Evolutionary conservation across 2,113 vertebrate species (phyloP).

Genomic region (Chinchilla lanigera): DNA sequence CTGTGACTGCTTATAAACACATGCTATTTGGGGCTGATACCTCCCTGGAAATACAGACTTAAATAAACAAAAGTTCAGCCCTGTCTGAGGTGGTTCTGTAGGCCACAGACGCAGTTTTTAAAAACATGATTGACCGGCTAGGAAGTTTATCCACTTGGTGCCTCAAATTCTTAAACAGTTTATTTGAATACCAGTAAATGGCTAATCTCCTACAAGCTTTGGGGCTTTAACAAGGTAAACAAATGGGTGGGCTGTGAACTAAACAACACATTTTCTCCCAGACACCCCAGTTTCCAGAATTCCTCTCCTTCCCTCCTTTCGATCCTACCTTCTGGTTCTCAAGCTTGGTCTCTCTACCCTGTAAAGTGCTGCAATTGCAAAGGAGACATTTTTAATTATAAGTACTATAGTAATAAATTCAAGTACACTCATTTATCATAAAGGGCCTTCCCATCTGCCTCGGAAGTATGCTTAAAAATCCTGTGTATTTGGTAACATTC

Average conservation of each 20-base stretch:
- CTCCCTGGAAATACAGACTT: slow-evolving; percentile 59
- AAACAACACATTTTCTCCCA: slow-evolving; percentile 67
- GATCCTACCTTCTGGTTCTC: slow-evolving; percentile 13
- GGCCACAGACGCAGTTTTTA: slow-evolving; percentile 71
- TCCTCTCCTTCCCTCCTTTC: neutral
- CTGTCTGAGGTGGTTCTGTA: slow-evolving; percentile 68
- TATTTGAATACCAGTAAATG: slow-evolving; percentile 81
- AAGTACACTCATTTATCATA: slow-evolving; percentile 89
- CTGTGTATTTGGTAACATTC: slow-evolving; percentile 88
- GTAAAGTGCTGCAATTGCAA: slow-evolving; percentile 83
- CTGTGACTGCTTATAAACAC: slow-evolving; percentile 27
- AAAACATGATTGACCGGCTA: slow-evolving; percentile 74
- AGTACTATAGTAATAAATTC: slow-evolving; percentile 88
- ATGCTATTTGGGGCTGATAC: slow-evolving; percentile 29
- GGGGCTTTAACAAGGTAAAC: slow-evolving; percentile 78
- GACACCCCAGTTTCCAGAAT: slow-evolving; percentile 44
- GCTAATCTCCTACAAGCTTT: slow-evolving; percentile 80
- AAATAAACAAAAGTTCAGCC: slow-evolving; percentile 60
- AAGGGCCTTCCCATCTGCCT: slow-evolving; percentile 89
- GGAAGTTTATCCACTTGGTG: slow-evolving; percentile 81
- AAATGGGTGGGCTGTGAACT: slow-evolving; percentile 69
- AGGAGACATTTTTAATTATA: slow-evolving; percentile 88
- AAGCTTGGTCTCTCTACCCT: slow-evolving; percentile 79
- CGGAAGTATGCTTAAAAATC: slow-evolving; percentile 88
- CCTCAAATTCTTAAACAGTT: slow-evolving; percentile 84